A percentile compares a stretch with the other conserved stretches of the same genome.
These are phyloP conservation scores for Amazona guildingii DNA, from an alignment of 2,113 vertebrate genomes.

Conservation along the genomic window DNA sequence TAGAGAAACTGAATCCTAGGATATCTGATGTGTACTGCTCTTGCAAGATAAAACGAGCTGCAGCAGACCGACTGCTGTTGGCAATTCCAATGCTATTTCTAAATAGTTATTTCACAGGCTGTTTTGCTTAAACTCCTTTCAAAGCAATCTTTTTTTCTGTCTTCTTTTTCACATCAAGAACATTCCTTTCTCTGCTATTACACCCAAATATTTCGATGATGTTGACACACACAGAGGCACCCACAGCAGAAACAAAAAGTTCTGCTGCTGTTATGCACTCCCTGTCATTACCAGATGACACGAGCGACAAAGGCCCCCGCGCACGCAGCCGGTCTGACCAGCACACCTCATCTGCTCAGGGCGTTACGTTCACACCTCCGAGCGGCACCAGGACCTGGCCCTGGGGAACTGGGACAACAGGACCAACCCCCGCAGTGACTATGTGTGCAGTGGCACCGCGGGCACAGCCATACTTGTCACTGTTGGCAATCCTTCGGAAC, in stretches of 20 bases:
- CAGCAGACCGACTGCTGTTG: fast-evolving
- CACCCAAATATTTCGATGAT: not conserved
- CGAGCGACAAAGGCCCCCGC: not conserved
- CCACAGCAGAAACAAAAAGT: not conserved
- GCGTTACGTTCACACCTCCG: fast-evolving
- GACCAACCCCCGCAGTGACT: not conserved
- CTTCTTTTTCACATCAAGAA: not conserved
- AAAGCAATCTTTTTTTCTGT: fast-evolving
- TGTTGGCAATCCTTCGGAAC: slow-evolving; percentile 90
- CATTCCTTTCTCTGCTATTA: not conserved
- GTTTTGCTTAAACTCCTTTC: not conserved
- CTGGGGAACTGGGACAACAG: not conserved
- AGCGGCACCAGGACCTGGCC: not conserved
- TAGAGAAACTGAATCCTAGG: not conserved
- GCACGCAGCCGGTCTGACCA: fast-evolving
- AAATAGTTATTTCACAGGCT: not conserved
- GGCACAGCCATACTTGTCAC: slow-evolving; percentile 82
- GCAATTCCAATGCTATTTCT: not conserved
- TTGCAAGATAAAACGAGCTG: not conserved
- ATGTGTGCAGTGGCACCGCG: not conserved
- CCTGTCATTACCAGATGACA: not conserved
- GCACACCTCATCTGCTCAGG: not conserved
- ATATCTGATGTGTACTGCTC: not conserved
- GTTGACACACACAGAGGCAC: not conserved
- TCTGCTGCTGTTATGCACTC: fast-evolving